Base-by-base conservation (phyloP, 1,140 invertebrate genomes). In the Drosophila parvula region DNA sequence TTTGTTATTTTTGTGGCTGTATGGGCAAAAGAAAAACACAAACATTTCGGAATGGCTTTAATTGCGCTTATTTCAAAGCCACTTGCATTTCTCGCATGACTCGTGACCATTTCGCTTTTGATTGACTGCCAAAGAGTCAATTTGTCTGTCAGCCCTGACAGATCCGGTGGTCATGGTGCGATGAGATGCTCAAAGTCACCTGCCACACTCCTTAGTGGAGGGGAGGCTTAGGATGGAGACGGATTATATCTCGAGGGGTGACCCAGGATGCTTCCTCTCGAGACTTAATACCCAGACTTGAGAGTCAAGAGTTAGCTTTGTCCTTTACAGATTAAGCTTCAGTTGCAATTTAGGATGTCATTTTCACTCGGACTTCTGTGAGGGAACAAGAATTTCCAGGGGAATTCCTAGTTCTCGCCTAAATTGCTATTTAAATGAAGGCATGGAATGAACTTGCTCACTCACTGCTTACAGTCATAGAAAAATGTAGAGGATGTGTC, bases 41-140 rank as follows among this genome's bases (percentile, higher is more conserved):
- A 62, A 44, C 36, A 28, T 38, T 41, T 61, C n/a, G 69, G n/a
- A 77, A 68, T 79, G 59, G 50, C 57, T 71, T 69, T 85, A 88
- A 85, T 85, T 85, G 79, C 50, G 65, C 59, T 51, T 16, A 45
- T 73, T 75, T 60, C 47, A 30, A 64, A 67, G 74, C 64, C 30
- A 65, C 70, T 68, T 79, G 67, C 62, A 76, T 70, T 78, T 75
- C 74, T 88, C 68, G 67, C 79, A 82, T 77, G 82, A 50, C 63
- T 82, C 43, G 44, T n/a, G 30, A 62, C 55, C 45, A 53, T 65
- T 75, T 82, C 64, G 50, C 51, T 57, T 57, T 60, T 50, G 50
- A 74, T 53, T 40, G 48, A 18, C 64, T 62, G 48, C 50, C 61
- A 71, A 61, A 73, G 60, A 71, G 78, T 60, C 62, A 69, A 81